Evolutionary conservation across 2,888 invertebrate genomes (phyloP).

Genomic region (Xylophagus ater): DNA sequence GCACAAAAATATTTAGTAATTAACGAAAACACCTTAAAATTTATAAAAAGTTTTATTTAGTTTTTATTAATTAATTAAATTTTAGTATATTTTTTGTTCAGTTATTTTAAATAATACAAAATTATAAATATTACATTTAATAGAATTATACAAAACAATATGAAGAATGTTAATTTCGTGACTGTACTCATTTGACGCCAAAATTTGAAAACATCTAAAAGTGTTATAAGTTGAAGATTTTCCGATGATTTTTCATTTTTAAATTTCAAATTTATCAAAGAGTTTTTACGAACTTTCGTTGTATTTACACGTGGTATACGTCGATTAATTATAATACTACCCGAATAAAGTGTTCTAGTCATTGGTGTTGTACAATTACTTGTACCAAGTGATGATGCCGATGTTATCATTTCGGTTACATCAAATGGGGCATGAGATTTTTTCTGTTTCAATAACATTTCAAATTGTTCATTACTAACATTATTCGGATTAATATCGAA

Average conservation of each 20-base stretch:
- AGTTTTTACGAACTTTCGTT: constrained; percentile 24
- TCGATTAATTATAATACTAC: constrained; percentile 25
- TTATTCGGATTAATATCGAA: neutral
- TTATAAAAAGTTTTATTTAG: constrained; percentile 15
- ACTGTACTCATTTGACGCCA: constrained; percentile 22
- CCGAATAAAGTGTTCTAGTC: constrained; percentile 24
- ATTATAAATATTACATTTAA: neutral
- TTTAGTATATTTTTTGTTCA: neutral
- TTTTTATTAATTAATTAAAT: neutral
- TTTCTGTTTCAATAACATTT: constrained; percentile 25
- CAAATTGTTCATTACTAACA: constrained; percentile 20
- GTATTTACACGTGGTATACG: constrained; percentile 25
- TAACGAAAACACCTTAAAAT: neutral
- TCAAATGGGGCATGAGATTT: constrained; percentile 30
- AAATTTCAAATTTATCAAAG: no score
- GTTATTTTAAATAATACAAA: neutral
- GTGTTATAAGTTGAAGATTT: constrained; percentile 18
- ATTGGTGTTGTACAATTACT: constrained; percentile 2
- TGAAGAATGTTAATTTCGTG: constrained; percentile 19
- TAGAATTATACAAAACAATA: neutral
- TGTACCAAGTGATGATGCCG: neutral
- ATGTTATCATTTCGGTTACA: constrained; percentile 21
- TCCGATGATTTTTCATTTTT: constrained; percentile 9
- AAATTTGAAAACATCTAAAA: constrained; percentile 21
- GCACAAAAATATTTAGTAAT: constrained; percentile 1